Base-by-base conservation (phyloP, 1,140 invertebrate genomes). In the Spodoptera frugiperda region DNA sequence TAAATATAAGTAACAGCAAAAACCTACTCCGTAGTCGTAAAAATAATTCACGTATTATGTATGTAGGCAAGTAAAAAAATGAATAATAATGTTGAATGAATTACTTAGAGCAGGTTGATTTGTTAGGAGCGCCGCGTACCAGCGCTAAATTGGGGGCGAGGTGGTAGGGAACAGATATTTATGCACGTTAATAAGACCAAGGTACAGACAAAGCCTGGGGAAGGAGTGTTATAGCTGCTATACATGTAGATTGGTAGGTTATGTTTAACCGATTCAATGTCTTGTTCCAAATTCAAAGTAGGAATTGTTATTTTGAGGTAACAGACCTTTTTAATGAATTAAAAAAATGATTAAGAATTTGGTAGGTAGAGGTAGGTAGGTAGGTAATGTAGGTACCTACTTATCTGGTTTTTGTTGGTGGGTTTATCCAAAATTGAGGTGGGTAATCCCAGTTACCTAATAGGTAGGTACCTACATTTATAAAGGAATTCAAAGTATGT, bases 111-210 rank as follows among this genome's bases (percentile, higher is more conserved):
- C 79, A 84, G 80, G 84, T 87, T 87, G 88, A 88, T 86, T 89
- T 87, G 81, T 87, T 86, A 86, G 78, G 79, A 84, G 73, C 84
- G 81, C 75, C 81, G 82, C 81, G 82, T 84, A 71, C 77, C 77
- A 82, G 80, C 74, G 79, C 81, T 87, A 91, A 91, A 91, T 91
- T 90, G 83, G 81, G 78, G 73, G 87, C 80, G 84, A 80, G 82
- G 87, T 81, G 83, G 83, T 77, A 49, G 80, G 85, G 80, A 75
- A 84, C 83, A 83, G 87, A 91, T 91, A 91, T 91, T 91, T 91
- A 91, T 91, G 90, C 85, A 88, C 88, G 89, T 90, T 90, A 90
- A 91, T 91, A 91, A 91, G 89, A 90, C 84, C 86, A 72, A 78
- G 78, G 78, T 78, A 77, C 86, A 88, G 83, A 87, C 84, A 86